Conservation (phyloP, 1,140 invertebrate genomes). For the Macrosteles quadrilineatus region DNA sequence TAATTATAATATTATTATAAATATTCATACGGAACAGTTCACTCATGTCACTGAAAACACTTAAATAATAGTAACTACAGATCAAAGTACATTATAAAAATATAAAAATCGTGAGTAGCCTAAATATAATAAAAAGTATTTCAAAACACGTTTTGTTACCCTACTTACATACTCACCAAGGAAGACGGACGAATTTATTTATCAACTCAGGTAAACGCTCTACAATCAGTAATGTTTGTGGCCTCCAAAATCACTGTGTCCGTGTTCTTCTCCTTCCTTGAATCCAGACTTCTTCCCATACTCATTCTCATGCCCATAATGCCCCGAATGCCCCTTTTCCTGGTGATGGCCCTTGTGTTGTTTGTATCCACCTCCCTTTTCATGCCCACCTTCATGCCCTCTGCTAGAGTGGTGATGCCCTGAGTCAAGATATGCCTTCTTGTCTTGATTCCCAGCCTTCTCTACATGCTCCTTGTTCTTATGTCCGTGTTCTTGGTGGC, state of each 20-base stretch:
- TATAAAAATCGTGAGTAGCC: no score
- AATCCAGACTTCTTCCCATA: constrained; percentile 40
- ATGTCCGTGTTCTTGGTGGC: constrained; percentile 55
- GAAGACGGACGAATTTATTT: no score
- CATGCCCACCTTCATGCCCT: constrained; percentile 38
- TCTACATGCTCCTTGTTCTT: constrained; percentile 39
- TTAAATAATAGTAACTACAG: no score
- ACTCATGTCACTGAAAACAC: no score
- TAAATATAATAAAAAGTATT: no score
- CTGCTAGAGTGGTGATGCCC: constrained; percentile 39
- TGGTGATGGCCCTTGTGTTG: constrained; percentile 41
- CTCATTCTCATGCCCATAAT: constrained; percentile 38
- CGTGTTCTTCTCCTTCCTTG: constrained; percentile 42
- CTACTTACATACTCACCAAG: no score
- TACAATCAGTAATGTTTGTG: neutral
- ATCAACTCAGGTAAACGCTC: no score
- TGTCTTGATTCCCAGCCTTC: constrained; percentile 40
- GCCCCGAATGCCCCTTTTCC: constrained; percentile 36
- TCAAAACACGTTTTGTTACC: no score
- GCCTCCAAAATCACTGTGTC: constrained; percentile 38
- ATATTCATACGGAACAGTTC: no score
- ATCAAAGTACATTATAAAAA: no score
- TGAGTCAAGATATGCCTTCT: constrained; percentile 42
- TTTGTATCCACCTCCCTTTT: constrained; percentile 42
- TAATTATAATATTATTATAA: no score